phyloP scores from a whole-genome alignment of 2,113 vertebrate species.

The Miniopterus natalensis region DNA sequence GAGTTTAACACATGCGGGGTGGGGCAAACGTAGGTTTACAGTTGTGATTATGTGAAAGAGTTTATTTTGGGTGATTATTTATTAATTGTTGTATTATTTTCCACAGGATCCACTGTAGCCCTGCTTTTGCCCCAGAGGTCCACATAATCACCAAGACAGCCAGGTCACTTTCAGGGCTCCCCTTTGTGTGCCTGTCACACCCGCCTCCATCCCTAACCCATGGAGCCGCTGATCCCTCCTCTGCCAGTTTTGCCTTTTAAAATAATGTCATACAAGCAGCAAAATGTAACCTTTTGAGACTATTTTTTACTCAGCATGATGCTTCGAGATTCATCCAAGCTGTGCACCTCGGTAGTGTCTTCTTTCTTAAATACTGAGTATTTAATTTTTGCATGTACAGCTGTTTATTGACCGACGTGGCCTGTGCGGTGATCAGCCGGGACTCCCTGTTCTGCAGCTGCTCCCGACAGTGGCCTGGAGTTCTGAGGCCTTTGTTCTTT shows the following conservation, averaged over 20 bases:
- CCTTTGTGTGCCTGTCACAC: neutral
- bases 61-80: neutral
- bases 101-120: neutral
- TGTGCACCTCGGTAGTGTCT: neutral
- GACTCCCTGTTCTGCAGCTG: neutral
- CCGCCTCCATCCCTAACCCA: neutral
- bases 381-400: neutral
- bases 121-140: neutral
- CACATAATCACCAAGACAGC: neutral
- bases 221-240: neutral
- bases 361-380: neutral
- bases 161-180: neutral
- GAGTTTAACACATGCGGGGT: neutral
- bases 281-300: neutral
- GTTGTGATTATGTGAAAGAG: neutral
- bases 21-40: neutral
- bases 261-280: neutral
- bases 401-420: neutral
- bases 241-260: neutral
- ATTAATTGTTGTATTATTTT: neutral
- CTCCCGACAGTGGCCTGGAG: fast-evolving
- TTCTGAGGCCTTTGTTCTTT: neutral
- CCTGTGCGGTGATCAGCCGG: neutral
- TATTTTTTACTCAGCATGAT: neutral
- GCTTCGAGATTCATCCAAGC: neutral